A percentile compares a stretch with the other conserved stretches of the same genome.
These are phyloP conservation scores for Meghimatium bilineatum DNA, from an alignment of 2,888 invertebrate species.

Conservation along the genomic window DNA sequence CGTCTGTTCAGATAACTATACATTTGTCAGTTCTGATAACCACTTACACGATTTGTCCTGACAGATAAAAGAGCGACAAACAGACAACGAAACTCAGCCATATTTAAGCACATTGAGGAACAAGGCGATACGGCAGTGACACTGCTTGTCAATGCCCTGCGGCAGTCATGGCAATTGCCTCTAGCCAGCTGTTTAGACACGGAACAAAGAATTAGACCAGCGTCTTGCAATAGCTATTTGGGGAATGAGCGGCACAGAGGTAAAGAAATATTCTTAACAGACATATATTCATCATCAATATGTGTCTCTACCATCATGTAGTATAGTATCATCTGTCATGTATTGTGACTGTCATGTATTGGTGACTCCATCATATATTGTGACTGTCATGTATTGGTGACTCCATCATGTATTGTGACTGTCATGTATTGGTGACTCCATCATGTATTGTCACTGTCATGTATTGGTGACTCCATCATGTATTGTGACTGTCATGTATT, in stretches of 20 bases:
- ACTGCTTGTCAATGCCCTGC: conserved; percentile 73
- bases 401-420: too few species aligned
- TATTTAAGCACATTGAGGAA: conserved; percentile 69
- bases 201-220: conserved; percentile 65
- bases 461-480: too few species aligned
- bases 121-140: conserved; percentile 66
- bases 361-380: too few species aligned
- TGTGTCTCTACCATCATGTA: too few species aligned
- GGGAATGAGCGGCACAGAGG: conserved; percentile 38
- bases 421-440: too few species aligned
- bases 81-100: conserved; percentile 65
- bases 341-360: too few species aligned
- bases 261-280: background rate
- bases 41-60: background rate
- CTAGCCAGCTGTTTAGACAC: conserved; percentile 73
- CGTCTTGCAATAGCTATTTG: conserved; percentile 61
- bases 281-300: too few species aligned
- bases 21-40: background rate
- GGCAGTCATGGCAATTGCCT: conserved; percentile 74
- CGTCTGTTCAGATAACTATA: too few species aligned
- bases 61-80: conserved; percentile 50
- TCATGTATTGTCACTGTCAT: too few species aligned
- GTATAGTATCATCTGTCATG: too few species aligned
- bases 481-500: too few species aligned
- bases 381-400: too few species aligned